phyloP scores from a whole-genome alignment of 1,140 invertebrate species.

The Magallana angulata region DNA sequence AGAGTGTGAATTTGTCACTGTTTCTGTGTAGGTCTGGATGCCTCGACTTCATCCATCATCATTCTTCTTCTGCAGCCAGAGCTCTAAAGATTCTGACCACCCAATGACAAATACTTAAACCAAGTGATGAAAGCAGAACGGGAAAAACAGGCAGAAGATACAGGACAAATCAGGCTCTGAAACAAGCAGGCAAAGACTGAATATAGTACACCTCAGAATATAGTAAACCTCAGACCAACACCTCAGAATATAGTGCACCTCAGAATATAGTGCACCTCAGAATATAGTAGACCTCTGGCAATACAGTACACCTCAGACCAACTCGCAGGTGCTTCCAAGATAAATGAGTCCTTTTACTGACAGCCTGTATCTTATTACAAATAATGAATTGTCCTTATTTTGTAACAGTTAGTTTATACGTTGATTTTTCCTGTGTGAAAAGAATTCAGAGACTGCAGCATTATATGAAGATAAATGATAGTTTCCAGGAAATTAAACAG shows the following conservation, averaged over 20 bases:
- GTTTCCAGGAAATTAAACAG: slow-evolving; percentile 2
- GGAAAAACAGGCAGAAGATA: too few species aligned
- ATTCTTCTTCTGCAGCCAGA: neutral
- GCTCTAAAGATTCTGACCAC: neutral
- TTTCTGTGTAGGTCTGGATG: slow-evolving; percentile 11
- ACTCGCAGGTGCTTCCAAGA: slow-evolving; percentile 16
- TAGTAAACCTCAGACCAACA: too few species aligned
- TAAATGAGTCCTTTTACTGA: neutral
- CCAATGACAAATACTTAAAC: neutral
- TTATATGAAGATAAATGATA: neutral
- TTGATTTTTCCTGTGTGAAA: neutral
- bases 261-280: neutral
- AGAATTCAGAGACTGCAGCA: neutral
- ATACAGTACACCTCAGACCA: neutral
- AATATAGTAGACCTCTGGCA: neutral
- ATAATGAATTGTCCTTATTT: neutral
- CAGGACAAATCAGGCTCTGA: neutral
- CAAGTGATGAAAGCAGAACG: neutral
- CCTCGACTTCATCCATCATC: neutral
- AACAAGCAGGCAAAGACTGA: neutral
- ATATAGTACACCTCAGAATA: neutral
- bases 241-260: too few species aligned
- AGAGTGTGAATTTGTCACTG: slow-evolving; percentile 10
- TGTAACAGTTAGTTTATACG: too few species aligned
- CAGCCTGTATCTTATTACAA: neutral